A percentile compares a stretch with the other conserved stretches of the same genome.
Conservation (phyloP, 1,140 invertebrate species). For the Pentalonia nigronervosa region DNA sequence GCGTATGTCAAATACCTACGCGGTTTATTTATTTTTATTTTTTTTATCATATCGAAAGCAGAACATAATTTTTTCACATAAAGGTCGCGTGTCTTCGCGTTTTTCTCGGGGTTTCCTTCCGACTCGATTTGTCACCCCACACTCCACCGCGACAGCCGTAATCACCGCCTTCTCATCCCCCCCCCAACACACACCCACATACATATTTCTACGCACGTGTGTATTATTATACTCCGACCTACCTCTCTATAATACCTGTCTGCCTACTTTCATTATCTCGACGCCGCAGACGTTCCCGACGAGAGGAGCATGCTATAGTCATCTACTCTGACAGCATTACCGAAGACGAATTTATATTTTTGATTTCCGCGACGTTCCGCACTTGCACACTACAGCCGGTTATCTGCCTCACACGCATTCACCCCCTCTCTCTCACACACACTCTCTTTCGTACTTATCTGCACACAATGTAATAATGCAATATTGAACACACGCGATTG, state of each 20-base stretch:
- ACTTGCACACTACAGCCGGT: neutral
- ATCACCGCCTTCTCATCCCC: neutral
- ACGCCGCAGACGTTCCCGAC: neutral
- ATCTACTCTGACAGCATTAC: neutral
- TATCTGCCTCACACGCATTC: neutral
- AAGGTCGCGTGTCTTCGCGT: neutral
- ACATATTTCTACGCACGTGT: neutral
- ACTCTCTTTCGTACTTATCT: neutral
- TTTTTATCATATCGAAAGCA: conserved; percentile 8
- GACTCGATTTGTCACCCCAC: conserved; percentile 3
- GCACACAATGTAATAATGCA: neutral
- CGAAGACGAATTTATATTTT: conserved; percentile 1
- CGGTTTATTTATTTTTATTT: neutral
- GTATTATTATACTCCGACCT: neutral
- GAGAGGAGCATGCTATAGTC: neutral
- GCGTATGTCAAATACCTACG: neutral
- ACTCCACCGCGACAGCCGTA: neutral
- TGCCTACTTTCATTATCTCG: neutral
- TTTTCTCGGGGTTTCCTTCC: neutral
- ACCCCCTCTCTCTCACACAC: too few species aligned
- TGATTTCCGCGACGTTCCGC: neutral
- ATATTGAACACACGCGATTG: too few species aligned
- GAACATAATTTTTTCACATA: neutral
- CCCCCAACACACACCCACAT: neutral
- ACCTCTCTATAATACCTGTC: neutral